phyloP scores from a whole-genome alignment of 2,888 invertebrate genomes.

The Pristionchus fissidentatus region DNA sequence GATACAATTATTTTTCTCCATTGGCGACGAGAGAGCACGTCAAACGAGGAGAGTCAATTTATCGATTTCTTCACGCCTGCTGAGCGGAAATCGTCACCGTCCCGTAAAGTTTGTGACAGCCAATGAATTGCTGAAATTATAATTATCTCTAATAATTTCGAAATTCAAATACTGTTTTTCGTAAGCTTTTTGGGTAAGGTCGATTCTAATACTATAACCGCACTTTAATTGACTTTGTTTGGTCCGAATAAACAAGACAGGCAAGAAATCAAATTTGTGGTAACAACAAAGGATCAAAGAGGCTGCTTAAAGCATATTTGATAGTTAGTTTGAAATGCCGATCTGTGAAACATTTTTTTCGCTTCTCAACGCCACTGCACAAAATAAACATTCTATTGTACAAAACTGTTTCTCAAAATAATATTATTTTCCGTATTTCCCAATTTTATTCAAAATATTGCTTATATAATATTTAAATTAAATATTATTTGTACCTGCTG shows the following conservation, averaged over 20 bases:
- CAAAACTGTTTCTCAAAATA: no score
- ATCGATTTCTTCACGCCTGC: neutral
- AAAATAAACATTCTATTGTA: neutral
- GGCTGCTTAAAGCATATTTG: neutral
- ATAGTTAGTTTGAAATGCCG: neutral
- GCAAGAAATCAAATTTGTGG: no score
- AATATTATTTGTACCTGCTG: constrained; percentile 49
- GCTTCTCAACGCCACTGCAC: no score
- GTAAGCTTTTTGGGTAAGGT: neutral
- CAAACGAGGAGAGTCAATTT: no score
- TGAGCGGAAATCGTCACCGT: constrained; percentile 55
- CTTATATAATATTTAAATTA: neutral
- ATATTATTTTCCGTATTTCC: no score
- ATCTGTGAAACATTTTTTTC: neutral
- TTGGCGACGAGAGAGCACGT: no score
- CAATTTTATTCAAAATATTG: neutral
- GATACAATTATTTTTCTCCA: no score
- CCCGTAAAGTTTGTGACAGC: constrained; percentile 64
- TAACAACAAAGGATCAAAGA: neutral
- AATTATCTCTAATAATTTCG: neutral
- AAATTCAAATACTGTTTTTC: neutral
- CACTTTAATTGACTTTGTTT: no score
- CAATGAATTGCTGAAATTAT: constrained; percentile 53
- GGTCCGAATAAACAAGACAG: no score
- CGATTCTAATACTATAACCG: no score